Evolutionary conservation across 2,797 vertebrate species (phyloP).

Genomic region (Hydrolagus colliei): DNA sequence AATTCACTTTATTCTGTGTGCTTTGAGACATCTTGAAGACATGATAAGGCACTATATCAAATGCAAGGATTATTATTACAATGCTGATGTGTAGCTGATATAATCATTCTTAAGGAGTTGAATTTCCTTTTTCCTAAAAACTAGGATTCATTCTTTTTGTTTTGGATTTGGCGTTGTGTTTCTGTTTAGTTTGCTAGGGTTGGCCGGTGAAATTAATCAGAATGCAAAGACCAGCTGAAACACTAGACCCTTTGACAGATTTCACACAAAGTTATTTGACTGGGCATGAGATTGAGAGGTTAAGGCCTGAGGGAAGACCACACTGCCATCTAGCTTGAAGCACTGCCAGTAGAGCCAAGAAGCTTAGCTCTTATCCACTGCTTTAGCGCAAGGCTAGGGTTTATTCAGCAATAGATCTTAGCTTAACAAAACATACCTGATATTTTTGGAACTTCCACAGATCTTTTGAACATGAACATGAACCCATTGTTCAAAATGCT

Average conservation of each 20-base stretch:
- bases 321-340: constrained; percentile 40
- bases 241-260: background rate
- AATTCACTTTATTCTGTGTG: too few relatives aligned
- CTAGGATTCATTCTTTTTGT: too few relatives aligned
- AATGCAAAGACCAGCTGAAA: background rate
- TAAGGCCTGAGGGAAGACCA: background rate
- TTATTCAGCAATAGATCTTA: constrained; percentile 45
- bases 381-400: constrained; percentile 32
- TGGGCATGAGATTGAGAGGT: background rate
- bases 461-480: constrained; percentile 38
- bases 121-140: background rate
- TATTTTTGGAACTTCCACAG: constrained; percentile 37
- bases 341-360: constrained; percentile 39
- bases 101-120: background rate
- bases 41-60: too few relatives aligned
- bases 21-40: too few relatives aligned
- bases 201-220: background rate
- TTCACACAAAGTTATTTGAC: background rate
- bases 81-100: too few relatives aligned
- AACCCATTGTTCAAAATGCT: constrained; percentile 35
- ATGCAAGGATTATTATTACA: too few relatives aligned
- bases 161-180: too few relatives aligned
- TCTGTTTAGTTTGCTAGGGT: background rate
- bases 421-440: constrained; percentile 42
- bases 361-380: constrained; percentile 36